Evolutionary conservation across 2,797 vertebrate species (phyloP).

Genomic region (Erethizon dorsatum): DNA sequence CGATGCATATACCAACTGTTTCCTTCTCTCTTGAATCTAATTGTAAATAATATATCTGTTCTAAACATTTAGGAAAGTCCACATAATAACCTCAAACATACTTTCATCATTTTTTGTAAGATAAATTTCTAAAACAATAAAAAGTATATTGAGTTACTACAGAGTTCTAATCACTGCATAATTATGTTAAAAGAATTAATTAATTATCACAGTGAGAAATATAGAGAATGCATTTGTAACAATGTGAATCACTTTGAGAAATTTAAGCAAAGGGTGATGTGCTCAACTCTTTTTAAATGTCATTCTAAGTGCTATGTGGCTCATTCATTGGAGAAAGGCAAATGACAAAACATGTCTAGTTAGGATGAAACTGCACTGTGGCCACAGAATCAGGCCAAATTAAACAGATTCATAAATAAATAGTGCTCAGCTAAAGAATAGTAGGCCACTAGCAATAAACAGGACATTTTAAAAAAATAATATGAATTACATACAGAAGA

Average conservation of each 20-base stretch:
- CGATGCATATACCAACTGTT: neutral
- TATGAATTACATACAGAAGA: neutral
- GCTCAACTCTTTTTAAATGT: neutral
- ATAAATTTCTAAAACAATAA: neutral
- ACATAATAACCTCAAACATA: neutral
- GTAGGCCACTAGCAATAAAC: neutral
- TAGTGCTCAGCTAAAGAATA: neutral
- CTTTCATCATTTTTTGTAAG: constrained; percentile 38
- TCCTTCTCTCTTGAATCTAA: neutral
- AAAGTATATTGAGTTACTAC: neutral
- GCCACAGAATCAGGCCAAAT: neutral
- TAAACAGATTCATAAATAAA: neutral
- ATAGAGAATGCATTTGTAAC: neutral
- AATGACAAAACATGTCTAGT: neutral
- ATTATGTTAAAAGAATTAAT: constrained; percentile 21
- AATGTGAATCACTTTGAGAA: neutral
- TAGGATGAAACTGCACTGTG: neutral
- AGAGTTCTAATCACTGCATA: neutral
- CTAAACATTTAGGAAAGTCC: constrained; percentile 3
- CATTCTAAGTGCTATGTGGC: neutral
- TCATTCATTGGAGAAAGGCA: neutral
- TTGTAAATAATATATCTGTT: neutral
- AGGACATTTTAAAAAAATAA: neutral
- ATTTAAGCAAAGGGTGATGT: neutral
- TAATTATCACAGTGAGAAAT: neutral